phyloP scores from a whole-genome alignment of 2,113 vertebrate genomes.

The Corythoichthys intestinalis region DNA sequence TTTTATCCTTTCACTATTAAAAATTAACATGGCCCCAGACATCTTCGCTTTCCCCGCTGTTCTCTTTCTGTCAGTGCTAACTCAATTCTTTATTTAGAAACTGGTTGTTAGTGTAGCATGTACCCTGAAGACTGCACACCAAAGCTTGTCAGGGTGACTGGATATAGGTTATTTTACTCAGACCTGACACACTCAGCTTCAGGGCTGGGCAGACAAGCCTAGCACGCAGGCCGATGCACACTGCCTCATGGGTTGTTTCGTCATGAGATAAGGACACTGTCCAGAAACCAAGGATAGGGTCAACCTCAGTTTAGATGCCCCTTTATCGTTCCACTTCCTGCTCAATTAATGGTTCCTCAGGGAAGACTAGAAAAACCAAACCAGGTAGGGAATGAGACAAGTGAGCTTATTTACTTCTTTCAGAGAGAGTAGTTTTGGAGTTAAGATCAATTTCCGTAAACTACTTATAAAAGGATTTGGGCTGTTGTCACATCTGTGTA shows the following conservation, averaged over 20 bases:
- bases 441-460: constrained; percentile 4
- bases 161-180: constrained; percentile 61
- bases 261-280: neutral
- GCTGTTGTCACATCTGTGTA: constrained; percentile 9
- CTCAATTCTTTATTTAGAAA: constrained; percentile 67
- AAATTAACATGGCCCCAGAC: constrained; percentile 58
- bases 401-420: neutral
- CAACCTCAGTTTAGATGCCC: constrained; percentile 5
- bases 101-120: constrained; percentile 41
- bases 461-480: constrained; percentile 14
- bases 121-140: constrained; percentile 38
- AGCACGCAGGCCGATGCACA: constrained; percentile 28
- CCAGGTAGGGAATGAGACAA: neutral
- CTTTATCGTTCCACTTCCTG: constrained; percentile 30
- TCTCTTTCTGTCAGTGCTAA: constrained; percentile 48
- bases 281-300: neutral
- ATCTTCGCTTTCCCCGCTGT: constrained; percentile 31
- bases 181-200: constrained; percentile 29
- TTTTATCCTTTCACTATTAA: constrained; percentile 52
- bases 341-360: constrained; percentile 8
- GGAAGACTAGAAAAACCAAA: neutral
- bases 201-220: constrained; percentile 8
- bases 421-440: neutral
- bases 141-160: constrained; percentile 40
- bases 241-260: constrained; percentile 18